Conservation (phyloP, 2,113 vertebrate species). For the Gasterosteus nipponicus region DNA sequence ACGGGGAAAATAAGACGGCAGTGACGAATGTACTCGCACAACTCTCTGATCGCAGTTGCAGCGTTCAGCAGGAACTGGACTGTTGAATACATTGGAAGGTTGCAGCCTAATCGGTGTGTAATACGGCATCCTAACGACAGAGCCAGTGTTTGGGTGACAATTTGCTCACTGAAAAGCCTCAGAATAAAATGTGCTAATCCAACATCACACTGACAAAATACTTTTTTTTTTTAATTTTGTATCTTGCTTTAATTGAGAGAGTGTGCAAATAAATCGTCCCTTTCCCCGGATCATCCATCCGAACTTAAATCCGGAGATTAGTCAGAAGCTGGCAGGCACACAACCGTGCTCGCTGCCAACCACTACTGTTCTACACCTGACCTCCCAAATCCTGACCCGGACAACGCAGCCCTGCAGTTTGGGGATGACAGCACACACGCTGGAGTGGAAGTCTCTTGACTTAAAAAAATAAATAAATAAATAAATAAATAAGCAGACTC, state of each 20-base stretch:
- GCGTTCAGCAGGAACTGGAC: constrained; percentile 59
- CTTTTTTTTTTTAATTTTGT: neutral
- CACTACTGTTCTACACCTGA: neutral
- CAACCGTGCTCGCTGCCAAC: neutral
- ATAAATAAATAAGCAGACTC: neutral
- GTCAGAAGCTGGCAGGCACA: constrained; percentile 4
- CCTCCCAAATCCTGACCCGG: neutral
- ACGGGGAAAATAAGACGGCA: constrained; percentile 68
- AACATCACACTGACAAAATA: constrained; percentile 25
- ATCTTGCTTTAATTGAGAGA: constrained; percentile 21
- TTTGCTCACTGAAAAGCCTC: constrained; percentile 18
- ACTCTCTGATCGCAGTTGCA: constrained; percentile 65
- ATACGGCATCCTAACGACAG: constrained; percentile 40
- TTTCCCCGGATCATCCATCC: constrained; percentile 38
- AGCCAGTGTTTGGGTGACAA: constrained; percentile 21
- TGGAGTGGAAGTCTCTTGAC: neutral
- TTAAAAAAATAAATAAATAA: too few species aligned
- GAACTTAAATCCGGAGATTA: constrained; percentile 50
- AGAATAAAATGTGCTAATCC: constrained; percentile 37
- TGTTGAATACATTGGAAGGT: constrained; percentile 52
- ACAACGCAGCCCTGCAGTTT: neutral
- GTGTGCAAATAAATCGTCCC: constrained; percentile 16
- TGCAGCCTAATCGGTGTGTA: constrained; percentile 59
- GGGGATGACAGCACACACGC: neutral
- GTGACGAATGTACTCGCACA: constrained; percentile 74